phyloP scores from a whole-genome alignment of 2,113 vertebrate species.

The Scolopax mira region DNA sequence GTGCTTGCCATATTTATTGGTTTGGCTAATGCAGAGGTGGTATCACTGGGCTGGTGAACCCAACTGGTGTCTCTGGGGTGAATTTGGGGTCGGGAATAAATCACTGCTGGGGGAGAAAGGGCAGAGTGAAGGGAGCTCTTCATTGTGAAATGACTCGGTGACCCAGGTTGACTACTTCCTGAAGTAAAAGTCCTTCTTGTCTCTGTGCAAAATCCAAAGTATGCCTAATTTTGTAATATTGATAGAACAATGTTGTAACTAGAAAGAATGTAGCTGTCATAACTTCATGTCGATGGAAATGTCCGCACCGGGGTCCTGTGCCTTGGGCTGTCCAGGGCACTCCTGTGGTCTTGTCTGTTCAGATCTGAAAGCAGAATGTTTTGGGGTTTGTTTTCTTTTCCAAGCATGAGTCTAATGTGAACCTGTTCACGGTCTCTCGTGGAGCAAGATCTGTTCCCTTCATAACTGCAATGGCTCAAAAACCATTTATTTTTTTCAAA shows the following conservation, averaged over 20 bases:
- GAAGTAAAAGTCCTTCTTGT: constrained; percentile 60
- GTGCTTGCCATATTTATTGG: background rate
- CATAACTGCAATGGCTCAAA: constrained; percentile 70
- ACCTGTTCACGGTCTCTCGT: constrained; percentile 56
- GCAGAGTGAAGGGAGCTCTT: background rate
- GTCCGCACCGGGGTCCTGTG: constrained; percentile 35
- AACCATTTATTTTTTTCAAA: constrained; percentile 65
- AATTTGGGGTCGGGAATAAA: background rate
- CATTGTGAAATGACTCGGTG: background rate
- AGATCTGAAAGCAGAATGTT: constrained; percentile 53
- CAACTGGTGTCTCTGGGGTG: background rate
- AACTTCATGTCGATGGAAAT: constrained; percentile 53
- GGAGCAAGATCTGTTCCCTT: constrained; percentile 59
- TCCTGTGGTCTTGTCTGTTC: background rate
- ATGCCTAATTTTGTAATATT: constrained; percentile 64
- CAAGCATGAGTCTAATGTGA: constrained; percentile 71
- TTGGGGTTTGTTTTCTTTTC: constrained; percentile 19
- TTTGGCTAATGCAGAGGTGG: background rate
- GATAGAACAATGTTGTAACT: constrained; percentile 60
- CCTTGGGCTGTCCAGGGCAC: constrained; percentile 44
- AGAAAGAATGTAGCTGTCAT: constrained; percentile 61
- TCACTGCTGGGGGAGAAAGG: background rate
- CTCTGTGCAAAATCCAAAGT: constrained; percentile 70
- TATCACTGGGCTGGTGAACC: background rate
- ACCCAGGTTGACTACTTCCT: constrained; percentile 57